Conservation (phyloP, 1,140 invertebrate genomes). For the Portunus trituberculatus region DNA sequence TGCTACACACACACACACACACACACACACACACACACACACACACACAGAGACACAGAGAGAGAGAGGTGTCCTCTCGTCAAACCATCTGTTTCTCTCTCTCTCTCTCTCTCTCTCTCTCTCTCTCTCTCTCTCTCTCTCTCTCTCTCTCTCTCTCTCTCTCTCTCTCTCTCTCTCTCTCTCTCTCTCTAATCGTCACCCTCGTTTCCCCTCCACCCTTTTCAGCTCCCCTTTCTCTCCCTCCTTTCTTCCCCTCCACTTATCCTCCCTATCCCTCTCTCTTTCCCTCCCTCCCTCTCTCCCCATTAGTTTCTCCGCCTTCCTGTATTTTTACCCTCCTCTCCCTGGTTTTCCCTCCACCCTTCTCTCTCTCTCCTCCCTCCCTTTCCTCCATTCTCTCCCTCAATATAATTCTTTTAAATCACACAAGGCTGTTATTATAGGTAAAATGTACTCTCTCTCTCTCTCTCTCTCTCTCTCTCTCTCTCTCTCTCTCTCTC, state of each 20-base stretch:
- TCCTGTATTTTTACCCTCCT: not conserved
- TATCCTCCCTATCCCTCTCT: too few species aligned
- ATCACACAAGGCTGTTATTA: too few species aligned
- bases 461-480: not conserved
- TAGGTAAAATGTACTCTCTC: too few species aligned
- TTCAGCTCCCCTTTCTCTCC: not conserved
- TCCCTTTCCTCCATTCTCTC: not conserved
- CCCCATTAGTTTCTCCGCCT: not conserved
- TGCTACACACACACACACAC: too few species aligned
- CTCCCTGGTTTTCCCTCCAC: not conserved
- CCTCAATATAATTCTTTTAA: not conserved
- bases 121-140: not conserved
- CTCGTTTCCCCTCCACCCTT: not conserved
- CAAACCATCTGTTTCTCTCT: not conserved
- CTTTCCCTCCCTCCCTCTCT: not conserved
- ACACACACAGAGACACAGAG: too few species aligned
- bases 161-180: not conserved
- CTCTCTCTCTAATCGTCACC: not conserved
- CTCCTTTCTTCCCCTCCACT: not conserved
- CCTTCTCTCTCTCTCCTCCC: not conserved
- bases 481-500: slow-evolving; percentile 5
- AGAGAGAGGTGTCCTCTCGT: not conserved
- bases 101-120: not conserved
- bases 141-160: not conserved
- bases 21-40: too few species aligned